A percentile compares a stretch with the other conserved stretches of the same genome.
phyloP scores from a whole-genome alignment of 2,113 vertebrate genomes.

The Enhydra lutris region DNA sequence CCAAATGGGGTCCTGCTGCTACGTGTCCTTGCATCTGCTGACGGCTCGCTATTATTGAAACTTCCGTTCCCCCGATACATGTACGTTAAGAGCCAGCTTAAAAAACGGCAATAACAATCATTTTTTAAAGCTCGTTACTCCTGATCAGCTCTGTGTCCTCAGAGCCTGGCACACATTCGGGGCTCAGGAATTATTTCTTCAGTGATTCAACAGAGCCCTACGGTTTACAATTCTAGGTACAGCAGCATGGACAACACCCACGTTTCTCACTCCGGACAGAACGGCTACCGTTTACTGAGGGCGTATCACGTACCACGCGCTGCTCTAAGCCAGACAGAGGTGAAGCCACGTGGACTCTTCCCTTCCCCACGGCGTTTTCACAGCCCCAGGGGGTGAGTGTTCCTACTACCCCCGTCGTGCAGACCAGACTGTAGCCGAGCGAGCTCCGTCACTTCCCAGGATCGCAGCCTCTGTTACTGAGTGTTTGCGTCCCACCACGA shows the following conservation, averaged over 20 bases:
- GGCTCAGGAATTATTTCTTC: not conserved
- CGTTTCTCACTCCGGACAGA: not conserved
- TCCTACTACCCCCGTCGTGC: fast-evolving
- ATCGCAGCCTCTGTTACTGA: not conserved
- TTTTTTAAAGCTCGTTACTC: not conserved
- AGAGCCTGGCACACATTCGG: too few species aligned
- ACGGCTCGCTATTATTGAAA: not conserved
- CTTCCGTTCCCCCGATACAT: not conserved
- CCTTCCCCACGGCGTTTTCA: not conserved
- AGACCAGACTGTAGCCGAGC: fast-evolving
- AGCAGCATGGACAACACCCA: not conserved
- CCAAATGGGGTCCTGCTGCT: fast-evolving
- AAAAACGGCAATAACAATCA: fast-evolving
- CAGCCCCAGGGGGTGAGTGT: too few species aligned
- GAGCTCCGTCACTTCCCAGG: fast-evolving
- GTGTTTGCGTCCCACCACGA: not conserved
- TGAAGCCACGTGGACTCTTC: too few species aligned
- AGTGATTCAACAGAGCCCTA: not conserved
- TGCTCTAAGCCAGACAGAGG: not conserved
- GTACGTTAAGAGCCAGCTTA: not conserved
- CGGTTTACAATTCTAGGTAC: not conserved
- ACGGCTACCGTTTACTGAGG: not conserved
- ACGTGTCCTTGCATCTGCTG: fast-evolving
- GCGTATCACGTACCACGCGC: not conserved
- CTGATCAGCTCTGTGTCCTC: not conserved